These are phyloP conservation scores for Okapia johnstoni DNA, from an alignment of 2,113 vertebrate genomes.

Conservation along the genomic window DNA sequence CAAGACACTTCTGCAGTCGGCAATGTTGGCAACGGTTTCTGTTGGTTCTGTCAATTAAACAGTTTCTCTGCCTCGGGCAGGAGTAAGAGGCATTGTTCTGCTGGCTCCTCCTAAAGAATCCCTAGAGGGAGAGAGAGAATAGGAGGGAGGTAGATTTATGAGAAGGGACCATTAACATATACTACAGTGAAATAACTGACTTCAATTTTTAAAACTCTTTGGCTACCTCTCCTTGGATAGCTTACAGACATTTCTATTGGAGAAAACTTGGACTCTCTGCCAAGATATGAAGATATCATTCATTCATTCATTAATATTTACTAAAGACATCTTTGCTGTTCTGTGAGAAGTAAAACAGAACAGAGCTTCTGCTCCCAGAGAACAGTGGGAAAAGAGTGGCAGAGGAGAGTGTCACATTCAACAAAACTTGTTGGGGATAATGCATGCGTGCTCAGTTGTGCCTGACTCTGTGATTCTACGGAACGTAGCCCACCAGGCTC, in stretches of 20 bases:
- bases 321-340: neutral
- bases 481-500: neutral
- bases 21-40: conserved; percentile 99
- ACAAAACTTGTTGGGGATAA: neutral
- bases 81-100: conserved; percentile 99
- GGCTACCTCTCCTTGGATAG: neutral
- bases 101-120: conserved; percentile 98
- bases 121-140: conserved; percentile 80
- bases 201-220: neutral
- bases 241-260: neutral
- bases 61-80: conserved; percentile 99
- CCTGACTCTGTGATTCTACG: neutral
- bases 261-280: neutral
- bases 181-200: neutral
- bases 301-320: neutral
- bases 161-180: neutral
- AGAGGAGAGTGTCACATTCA: neutral
- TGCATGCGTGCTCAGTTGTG: neutral
- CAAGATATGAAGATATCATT: neutral
- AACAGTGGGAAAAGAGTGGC: neutral
- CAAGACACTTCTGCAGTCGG: conserved; percentile 99
- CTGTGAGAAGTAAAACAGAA: neutral
- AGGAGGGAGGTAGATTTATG: neutral
- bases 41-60: conserved; percentile 99
- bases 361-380: neutral